Evolutionary conservation across 92 coral and sea anemone genomes (phyloP), one percentile per base, ranked within the genome.

Genomic region (Parazoanthus atlanticus): DNA sequence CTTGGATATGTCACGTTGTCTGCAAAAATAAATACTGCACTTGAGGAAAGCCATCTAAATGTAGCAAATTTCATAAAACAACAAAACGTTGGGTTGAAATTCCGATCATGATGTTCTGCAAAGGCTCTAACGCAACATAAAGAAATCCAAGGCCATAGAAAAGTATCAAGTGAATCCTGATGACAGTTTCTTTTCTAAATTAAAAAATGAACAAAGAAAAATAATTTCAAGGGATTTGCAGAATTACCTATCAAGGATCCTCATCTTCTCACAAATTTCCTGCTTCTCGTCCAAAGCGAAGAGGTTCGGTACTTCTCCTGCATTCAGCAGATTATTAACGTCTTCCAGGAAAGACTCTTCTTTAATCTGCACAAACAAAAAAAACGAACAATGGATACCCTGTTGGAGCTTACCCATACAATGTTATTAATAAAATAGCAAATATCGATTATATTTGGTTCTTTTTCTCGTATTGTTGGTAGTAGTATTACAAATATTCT

Each of bases 1-100:
- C 89, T 97, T 97, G 89, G 99, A 95, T 89, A 95, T 97, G 88
- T 97, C 99, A 46, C 99, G 99, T 94, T 97, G 98, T 86, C 99
- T 97, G 84, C 2, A 78, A 82, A 69, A 29, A n/a, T 1, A 26
- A 2, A 75, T 34, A 19, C 47, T 4, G 12, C 9, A 12, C 9
- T 43, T 43, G 47, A 21, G 54, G 25, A 82, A 84, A 79, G 49
- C 8, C 34, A 17, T 28, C 28, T 29, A 84, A 36, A 78, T 5
- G n/a, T 40, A 28, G 8, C 8, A 8, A 26, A 10, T 1, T 12
- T n/a, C 29, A 33, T 72, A 72, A 11, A 15, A 19, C 38, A 73
- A 73, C 5, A 70, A 3, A 73, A 73, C 38, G 38, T 30, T 31
- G 23, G 11, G 46, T 21, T 8, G 25, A 26, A 74, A 16, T 72